Evolutionary conservation across 2,797 vertebrate genomes (phyloP).

Genomic region (Gallinago nigripennis): DNA sequence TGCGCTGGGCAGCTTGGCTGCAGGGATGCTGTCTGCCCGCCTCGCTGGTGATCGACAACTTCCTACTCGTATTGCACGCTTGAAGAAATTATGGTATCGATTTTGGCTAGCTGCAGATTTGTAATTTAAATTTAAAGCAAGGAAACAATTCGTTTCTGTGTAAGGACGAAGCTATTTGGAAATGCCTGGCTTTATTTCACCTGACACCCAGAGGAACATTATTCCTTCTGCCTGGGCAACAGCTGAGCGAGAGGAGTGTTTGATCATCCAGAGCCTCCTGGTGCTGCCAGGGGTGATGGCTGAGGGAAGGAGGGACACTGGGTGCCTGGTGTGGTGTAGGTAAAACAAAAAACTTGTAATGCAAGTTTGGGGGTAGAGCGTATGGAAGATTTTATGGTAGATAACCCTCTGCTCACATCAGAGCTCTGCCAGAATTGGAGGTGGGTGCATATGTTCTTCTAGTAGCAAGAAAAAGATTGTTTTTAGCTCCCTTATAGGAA

Average conservation of each 20-base stretch:
- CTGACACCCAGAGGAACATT: background rate
- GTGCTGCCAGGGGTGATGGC: background rate
- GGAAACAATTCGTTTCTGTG: background rate
- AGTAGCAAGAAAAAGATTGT: background rate
- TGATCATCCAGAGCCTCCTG: background rate
- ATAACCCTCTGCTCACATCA: background rate
- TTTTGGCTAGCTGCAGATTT: slow-evolving; percentile 13
- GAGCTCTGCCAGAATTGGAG: background rate
- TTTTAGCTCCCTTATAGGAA: background rate
- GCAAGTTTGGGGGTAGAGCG: background rate
- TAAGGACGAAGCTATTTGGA: slow-evolving; percentile 42
- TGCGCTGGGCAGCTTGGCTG: slow-evolving; percentile 10
- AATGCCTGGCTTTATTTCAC: slow-evolving; percentile 46
- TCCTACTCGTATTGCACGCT: slow-evolving; percentile 41
- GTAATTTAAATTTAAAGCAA: slow-evolving; percentile 28
- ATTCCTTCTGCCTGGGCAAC: background rate
- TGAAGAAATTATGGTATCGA: slow-evolving; percentile 28
- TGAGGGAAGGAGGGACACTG: background rate
- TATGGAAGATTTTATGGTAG: background rate
- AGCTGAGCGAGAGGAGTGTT: background rate
- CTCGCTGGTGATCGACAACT: slow-evolving; percentile 61
- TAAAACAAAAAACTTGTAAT: background rate
- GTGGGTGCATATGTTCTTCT: background rate
- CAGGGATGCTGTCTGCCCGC: slow-evolving; percentile 20
- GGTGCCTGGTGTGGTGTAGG: background rate